These are phyloP conservation scores for Myotis vivesi DNA, from an alignment of 2,797 vertebrate species.

Conservation along the genomic window DNA sequence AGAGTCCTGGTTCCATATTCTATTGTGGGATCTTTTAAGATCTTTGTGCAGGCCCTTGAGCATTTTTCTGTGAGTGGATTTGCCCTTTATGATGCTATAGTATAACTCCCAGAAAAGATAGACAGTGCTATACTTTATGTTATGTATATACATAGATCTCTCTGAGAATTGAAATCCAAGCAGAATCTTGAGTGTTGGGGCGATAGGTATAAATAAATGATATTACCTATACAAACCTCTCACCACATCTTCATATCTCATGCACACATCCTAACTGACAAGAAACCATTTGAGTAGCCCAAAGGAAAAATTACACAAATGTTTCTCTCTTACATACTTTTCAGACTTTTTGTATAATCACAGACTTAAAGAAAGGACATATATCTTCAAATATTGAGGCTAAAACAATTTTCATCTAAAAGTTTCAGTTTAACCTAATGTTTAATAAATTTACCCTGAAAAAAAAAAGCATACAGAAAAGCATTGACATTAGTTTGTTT, in stretches of 20 bases:
- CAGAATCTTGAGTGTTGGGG: background rate
- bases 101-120: constrained; percentile 42
- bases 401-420: background rate
- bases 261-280: background rate
- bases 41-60: background rate
- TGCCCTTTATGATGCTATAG: background rate
- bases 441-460: background rate
- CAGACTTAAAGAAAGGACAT: background rate
- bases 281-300: background rate
- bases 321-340: background rate
- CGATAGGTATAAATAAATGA: background rate
- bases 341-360: background rate
- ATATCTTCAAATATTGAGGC: background rate
- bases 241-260: background rate
- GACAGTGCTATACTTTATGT: background rate
- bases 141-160: background rate
- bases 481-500: background rate
- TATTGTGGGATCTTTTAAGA: constrained; percentile 27
- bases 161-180: background rate
- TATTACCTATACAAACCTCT: background rate
- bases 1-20: background rate
- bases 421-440: background rate
- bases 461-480: background rate
- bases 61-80: constrained; percentile 18
- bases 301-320: background rate